Percentiles rank a stretch among this genome's conserved stretches.
These are phyloP conservation scores for Enchytraeus crypticus DNA, from an alignment of 2,888 invertebrate species.

Conservation along the genomic window DNA sequence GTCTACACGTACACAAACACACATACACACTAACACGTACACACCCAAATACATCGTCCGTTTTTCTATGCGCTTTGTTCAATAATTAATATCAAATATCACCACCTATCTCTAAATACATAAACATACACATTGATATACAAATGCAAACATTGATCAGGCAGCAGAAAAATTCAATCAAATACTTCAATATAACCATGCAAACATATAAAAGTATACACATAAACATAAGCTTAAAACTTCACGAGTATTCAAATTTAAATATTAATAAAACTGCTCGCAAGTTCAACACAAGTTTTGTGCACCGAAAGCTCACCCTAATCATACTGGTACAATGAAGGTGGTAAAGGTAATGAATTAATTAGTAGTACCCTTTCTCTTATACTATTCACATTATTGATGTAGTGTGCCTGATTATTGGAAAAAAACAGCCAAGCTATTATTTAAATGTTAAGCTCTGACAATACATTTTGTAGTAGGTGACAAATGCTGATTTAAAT, in stretches of 20 bases:
- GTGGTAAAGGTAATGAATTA: too few species aligned
- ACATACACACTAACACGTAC: neutral
- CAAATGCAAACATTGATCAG: neutral
- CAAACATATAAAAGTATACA: neutral
- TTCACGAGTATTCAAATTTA: neutral
- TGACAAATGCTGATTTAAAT: too few species aligned
- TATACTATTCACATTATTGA: too few species aligned
- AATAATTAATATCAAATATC: neutral
- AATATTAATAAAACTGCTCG: neutral
- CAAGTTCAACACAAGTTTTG: too few species aligned
- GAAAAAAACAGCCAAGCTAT: too few species aligned
- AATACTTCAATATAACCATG: neutral
- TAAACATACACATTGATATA: neutral
- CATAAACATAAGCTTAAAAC: neutral
- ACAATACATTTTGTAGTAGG: too few species aligned
- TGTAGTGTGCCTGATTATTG: too few species aligned
- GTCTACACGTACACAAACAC: slow-evolving; percentile 34
- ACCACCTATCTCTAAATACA: neutral
- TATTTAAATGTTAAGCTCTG: too few species aligned
- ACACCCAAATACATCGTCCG: neutral
- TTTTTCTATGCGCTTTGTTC: neutral
- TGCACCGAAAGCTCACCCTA: too few species aligned
- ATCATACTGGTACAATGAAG: too few species aligned
- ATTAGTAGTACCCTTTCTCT: too few species aligned
- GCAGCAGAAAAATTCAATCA: neutral